Conservation (phyloP, 2,113 vertebrate genomes). For the Zosterops pallidus region DNA sequence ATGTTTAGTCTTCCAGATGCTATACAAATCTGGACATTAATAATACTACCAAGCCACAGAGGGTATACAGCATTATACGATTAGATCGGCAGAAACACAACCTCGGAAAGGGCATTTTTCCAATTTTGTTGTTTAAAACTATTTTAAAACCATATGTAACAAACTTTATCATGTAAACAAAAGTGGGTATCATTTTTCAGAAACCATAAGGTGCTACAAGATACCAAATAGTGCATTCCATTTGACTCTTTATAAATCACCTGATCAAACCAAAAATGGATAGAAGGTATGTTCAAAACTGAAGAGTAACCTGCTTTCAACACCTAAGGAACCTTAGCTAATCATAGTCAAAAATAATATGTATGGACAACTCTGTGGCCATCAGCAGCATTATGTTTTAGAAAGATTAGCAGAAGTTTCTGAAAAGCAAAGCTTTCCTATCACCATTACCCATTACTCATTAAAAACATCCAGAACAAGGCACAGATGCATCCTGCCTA, state of each 20-base stretch:
- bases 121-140: neutral
- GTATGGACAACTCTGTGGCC: neutral
- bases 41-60: neutral
- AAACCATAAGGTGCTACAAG: neutral
- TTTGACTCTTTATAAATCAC: neutral
- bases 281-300: neutral
- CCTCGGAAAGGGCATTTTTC: neutral
- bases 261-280: neutral
- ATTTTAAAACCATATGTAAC: neutral
- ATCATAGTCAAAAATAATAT: neutral
- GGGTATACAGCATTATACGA: neutral
- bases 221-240: accelerated
- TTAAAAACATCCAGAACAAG: neutral
- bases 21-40: neutral
- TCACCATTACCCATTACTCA: neutral
- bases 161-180: neutral
- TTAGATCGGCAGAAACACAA: neutral
- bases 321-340: neutral
- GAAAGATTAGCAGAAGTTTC: neutral
- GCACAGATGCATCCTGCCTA: neutral
- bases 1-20: neutral
- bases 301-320: neutral
- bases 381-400: neutral
- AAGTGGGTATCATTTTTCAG: neutral
- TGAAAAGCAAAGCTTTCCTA: neutral